phyloP scores from a whole-genome alignment of 2,888 invertebrate genomes.

The Elegia similella region DNA sequence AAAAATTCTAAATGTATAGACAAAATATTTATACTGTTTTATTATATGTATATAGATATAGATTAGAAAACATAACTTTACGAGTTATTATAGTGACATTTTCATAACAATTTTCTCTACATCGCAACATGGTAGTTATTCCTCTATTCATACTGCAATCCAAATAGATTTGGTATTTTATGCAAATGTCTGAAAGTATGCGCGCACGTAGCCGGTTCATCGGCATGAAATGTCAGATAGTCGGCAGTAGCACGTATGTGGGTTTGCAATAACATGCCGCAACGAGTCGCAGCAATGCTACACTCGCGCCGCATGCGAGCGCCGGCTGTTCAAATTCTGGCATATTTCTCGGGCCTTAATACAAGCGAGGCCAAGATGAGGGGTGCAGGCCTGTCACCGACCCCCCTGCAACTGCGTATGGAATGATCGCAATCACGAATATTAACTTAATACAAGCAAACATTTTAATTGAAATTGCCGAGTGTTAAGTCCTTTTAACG shows the following conservation, averaged over 20 bases:
- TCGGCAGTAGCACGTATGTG: slow-evolving; percentile 71
- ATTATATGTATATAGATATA: no score
- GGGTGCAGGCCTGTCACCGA: slow-evolving; percentile 40
- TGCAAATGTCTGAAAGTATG: slow-evolving; percentile 59
- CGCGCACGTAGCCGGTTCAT: slow-evolving; percentile 66
- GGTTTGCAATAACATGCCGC: slow-evolving; percentile 81
- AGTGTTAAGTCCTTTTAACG: slow-evolving; percentile 25
- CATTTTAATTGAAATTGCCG: slow-evolving; percentile 15
- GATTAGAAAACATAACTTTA: background rate
- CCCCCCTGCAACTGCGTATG: slow-evolving; percentile 29
- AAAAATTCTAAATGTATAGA: no score
- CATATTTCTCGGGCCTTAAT: slow-evolving; percentile 67
- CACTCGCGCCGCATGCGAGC: slow-evolving; percentile 68
- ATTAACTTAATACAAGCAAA: slow-evolving; percentile 5
- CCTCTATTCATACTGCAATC: slow-evolving; percentile 34
- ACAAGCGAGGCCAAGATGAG: slow-evolving; percentile 47
- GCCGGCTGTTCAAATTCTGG: slow-evolving; percentile 72
- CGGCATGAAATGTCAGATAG: slow-evolving; percentile 79
- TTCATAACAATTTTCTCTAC: background rate
- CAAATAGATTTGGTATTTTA: slow-evolving; percentile 50
- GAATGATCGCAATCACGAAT: slow-evolving; percentile 49
- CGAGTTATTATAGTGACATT: background rate
- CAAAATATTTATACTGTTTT: no score
- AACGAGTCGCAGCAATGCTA: slow-evolving; percentile 76
- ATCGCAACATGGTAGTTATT: background rate